Conservation (phyloP, 2,113 vertebrate genomes). For the Gnathonemus echidnorhynchus region DNA sequence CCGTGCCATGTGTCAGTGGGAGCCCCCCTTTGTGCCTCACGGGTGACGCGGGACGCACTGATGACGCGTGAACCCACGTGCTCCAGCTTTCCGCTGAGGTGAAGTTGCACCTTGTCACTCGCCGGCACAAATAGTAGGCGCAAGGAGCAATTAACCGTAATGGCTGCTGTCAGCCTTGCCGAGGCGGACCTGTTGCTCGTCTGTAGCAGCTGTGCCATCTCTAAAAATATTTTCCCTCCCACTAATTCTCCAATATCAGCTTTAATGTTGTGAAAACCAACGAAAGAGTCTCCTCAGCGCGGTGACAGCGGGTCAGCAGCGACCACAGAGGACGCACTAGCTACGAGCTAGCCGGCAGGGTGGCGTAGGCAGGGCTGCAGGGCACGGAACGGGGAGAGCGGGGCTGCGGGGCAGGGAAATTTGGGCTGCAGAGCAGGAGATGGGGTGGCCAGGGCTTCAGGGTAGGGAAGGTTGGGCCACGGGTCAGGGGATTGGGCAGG, state of each 20-base stretch:
- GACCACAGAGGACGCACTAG: not conserved
- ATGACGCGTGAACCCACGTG: conserved; percentile 59
- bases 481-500: not conserved
- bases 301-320: not conserved
- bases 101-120: conserved; percentile 92
- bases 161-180: conserved; percentile 80
- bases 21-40: conserved; percentile 44
- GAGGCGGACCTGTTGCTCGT: conserved; percentile 81
- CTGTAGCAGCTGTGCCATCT: conserved; percentile 63
- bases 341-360: not conserved
- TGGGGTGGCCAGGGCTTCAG: too few relatives aligned
- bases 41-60: conserved; percentile 52
- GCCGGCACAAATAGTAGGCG: conserved; percentile 78
- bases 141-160: conserved; percentile 86
- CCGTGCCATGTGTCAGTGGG: conserved; percentile 34
- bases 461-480: not conserved
- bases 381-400: too few relatives aligned
- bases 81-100: conserved; percentile 75
- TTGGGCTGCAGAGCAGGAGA: too few relatives aligned
- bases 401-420: not conserved
- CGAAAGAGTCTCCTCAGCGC: conserved; percentile 42
- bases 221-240: conserved; percentile 56
- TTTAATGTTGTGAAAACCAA: conserved; percentile 30
- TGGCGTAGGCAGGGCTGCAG: not conserved
- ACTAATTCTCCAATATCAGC: conserved; percentile 56